These are phyloP conservation scores for Actinemys pallida DNA, from an alignment of 2,113 vertebrate species.

Conservation along the genomic window DNA sequence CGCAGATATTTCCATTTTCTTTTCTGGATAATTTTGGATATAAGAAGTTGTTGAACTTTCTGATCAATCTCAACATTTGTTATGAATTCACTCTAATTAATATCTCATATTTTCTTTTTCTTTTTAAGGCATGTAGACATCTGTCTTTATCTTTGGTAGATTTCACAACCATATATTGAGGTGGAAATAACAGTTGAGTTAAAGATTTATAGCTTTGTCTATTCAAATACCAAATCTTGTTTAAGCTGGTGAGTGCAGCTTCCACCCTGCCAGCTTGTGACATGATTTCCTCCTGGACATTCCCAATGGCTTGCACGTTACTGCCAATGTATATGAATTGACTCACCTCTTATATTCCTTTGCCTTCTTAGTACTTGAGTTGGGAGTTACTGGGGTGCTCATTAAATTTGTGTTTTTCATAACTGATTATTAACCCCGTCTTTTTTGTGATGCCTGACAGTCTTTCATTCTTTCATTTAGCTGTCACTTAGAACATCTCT, in stretches of 20 bases:
- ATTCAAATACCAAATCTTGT: not conserved
- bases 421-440: not conserved
- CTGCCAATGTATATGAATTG: not conserved
- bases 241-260: not conserved
- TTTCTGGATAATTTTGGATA: not conserved
- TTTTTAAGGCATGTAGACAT: not conserved
- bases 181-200: not conserved
- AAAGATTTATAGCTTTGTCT: not conserved
- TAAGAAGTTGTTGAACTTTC: not conserved
- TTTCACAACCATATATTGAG: not conserved
- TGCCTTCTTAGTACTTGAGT: constrained; percentile 1
- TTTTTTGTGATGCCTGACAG: not conserved
- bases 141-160: not conserved
- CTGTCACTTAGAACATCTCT: not conserved
- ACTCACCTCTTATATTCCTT: constrained; percentile 19
- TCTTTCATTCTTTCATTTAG: not conserved
- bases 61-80: not conserved
- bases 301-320: not conserved
- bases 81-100: not conserved
- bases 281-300: not conserved
- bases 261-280: constrained; percentile 33
- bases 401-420: constrained; percentile 1
- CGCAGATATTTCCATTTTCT: not conserved
- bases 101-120: not conserved
- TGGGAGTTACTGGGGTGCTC: not conserved